Conservation (phyloP, 2,797 vertebrate species). For the Diglossa cyanea region DNA sequence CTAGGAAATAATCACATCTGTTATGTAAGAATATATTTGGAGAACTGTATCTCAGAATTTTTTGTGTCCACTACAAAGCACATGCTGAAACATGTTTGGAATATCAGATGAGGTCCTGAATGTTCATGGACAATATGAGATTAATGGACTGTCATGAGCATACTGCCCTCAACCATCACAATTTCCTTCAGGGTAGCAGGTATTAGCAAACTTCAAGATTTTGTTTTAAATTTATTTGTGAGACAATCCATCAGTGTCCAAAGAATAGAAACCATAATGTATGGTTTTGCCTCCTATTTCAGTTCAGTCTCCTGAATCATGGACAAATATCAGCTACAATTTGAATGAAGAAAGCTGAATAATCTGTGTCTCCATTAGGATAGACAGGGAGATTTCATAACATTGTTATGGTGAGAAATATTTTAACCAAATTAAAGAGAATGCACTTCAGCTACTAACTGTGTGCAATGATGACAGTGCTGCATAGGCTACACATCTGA, state of each 20-base stretch:
- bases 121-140: neutral
- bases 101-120: neutral
- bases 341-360: neutral
- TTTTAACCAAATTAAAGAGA: neutral
- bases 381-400: neutral
- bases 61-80: slow-evolving; percentile 11
- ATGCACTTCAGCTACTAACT: neutral
- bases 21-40: neutral
- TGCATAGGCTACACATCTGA: neutral
- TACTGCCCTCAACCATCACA: neutral
- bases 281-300: neutral
- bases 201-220: neutral
- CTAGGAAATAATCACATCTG: slow-evolving; percentile 1
- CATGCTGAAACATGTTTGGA: neutral
- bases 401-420: neutral
- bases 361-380: neutral
- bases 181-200: neutral
- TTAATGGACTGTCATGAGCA: neutral
- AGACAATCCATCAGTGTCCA: neutral
- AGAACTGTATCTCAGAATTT: neutral
- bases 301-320: neutral
- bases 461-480: neutral
- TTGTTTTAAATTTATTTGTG: neutral
- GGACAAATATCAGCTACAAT: neutral
- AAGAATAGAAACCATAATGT: neutral